Conservation (phyloP, 2,113 vertebrate genomes). For the Panurus biarmicus region DNA sequence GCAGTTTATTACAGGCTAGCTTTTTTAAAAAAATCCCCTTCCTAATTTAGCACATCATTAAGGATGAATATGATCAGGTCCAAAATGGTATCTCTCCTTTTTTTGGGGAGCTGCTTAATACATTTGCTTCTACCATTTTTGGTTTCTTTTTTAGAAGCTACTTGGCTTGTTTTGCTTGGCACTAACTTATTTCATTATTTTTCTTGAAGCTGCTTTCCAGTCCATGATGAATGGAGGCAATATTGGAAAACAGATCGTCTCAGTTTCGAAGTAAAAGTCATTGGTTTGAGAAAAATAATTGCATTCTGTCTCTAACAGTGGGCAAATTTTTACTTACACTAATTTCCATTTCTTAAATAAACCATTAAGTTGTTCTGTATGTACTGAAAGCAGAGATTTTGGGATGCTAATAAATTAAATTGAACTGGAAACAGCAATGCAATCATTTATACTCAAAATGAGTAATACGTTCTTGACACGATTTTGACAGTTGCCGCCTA, state of each 20-base stretch:
- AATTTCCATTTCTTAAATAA: neutral
- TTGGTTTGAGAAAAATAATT: neutral
- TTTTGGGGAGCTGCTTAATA: neutral
- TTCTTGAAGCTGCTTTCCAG: constrained; percentile 86
- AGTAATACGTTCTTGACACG: neutral
- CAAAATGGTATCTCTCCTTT: neutral
- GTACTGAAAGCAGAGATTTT: neutral
- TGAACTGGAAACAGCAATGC: neutral
- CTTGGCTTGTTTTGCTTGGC: neutral
- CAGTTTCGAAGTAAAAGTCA: constrained; percentile 73
- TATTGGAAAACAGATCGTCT: constrained; percentile 89
- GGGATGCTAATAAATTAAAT: constrained; percentile 1
- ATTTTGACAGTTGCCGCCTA: neutral
- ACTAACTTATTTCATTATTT: constrained; percentile 28
- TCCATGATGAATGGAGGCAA: constrained; percentile 96
- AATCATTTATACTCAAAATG: neutral
- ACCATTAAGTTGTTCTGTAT: neutral
- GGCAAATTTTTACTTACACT: neutral
- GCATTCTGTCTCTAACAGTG: neutral
- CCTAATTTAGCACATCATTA: neutral
- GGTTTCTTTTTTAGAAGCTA: neutral
- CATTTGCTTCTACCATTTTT: neutral
- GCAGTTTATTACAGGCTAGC: neutral
- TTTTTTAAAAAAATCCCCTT: neutral
- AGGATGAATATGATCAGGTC: neutral